Evolutionary conservation across 1,140 invertebrate genomes (phyloP).

Genomic region (Procambarus clarkii): DNA sequence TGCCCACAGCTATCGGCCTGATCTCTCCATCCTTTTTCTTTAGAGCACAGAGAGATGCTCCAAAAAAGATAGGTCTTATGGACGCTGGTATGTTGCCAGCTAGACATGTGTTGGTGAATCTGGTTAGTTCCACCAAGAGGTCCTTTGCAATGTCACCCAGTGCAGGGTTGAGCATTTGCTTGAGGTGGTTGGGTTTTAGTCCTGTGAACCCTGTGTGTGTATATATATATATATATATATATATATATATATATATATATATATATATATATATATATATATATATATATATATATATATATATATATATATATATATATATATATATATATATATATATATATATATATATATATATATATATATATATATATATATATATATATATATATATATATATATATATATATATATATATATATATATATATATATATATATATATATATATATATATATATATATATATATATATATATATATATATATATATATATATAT

Average conservation of each 20-base stretch:
- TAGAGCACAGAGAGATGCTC: no score
- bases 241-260: slow-evolving; percentile 46
- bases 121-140: no score
- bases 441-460: slow-evolving; percentile 38
- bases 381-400: slow-evolving; percentile 31
- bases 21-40: no score
- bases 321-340: slow-evolving; percentile 37
- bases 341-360: slow-evolving; percentile 22
- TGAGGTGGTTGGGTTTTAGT: no score
- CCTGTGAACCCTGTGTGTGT: background rate
- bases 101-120: no score
- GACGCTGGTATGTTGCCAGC: no score
- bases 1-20: no score
- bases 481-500: slow-evolving; percentile 32
- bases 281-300: slow-evolving; percentile 43
- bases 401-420: slow-evolving; percentile 24
- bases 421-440: slow-evolving; percentile 26
- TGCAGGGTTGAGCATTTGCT: no score
- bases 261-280: slow-evolving; percentile 43
- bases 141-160: no score
- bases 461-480: slow-evolving; percentile 15
- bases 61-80: no score
- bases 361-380: slow-evolving; percentile 28
- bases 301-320: slow-evolving; percentile 37
- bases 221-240: slow-evolving; percentile 41